Evolutionary conservation across 2,888 invertebrate genomes (phyloP).

Genomic region (Copidosoma aretas): DNA sequence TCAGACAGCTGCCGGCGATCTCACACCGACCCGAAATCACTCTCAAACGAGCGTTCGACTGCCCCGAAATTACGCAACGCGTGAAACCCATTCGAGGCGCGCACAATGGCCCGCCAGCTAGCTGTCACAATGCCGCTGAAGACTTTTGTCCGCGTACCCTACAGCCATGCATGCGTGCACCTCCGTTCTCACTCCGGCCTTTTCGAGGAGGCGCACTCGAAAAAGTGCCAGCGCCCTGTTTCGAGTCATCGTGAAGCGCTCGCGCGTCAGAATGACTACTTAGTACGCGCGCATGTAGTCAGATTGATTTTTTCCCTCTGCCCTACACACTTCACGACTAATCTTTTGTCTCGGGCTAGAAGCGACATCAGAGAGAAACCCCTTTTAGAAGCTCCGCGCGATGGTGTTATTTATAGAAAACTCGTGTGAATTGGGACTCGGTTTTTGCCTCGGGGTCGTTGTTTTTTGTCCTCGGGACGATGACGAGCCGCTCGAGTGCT

Average conservation of each 20-base stretch:
- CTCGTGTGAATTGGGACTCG: conserved; percentile 32
- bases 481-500: conserved; percentile 28
- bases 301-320: neutral
- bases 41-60: no score
- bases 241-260: neutral
- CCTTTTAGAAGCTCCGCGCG: neutral
- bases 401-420: conserved; percentile 29
- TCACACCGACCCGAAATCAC: no score
- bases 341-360: neutral
- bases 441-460: neutral
- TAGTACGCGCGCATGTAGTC: neutral
- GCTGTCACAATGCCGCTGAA: neutral
- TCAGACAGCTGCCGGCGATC: neutral
- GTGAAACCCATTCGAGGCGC: no score
- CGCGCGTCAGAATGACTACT: neutral
- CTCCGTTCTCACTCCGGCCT: neutral
- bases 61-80: no score
- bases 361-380: neutral
- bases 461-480: neutral
- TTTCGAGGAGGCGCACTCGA: neutral
- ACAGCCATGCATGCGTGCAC: no score
- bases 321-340: neutral
- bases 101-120: neutral
- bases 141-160: neutral
- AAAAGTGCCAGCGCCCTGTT: neutral